Base-by-base conservation (phyloP, 2,888 invertebrate genomes). In the Rhingia rostrata region DNA sequence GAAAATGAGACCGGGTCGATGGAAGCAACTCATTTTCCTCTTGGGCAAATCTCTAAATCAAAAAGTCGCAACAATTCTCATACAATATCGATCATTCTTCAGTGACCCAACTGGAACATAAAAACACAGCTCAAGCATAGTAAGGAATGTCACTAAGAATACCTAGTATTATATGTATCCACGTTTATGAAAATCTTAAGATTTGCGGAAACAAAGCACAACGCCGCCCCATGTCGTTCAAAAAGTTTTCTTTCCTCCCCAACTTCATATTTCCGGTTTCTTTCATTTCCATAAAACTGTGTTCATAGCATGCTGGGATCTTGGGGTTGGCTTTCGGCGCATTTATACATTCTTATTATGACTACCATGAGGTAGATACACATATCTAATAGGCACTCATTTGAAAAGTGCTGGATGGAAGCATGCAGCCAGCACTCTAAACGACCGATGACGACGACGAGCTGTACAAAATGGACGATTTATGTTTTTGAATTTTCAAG, bases 21-120 rank as follows among this genome's bases (percentile, higher is more conserved):
- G 73, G 63, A 56, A 63, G 41, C 47, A 72, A 77, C 39, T 82
- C 82, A 82, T 82, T 82, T 82, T 82, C 82, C 77, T 72, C 77
- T 60, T 32, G 37, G 77, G 60, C 54, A 54, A 72, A 66, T 77
- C 82, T 69, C 41, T 82, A 77, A 82, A 77, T 82, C 82, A 82
- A 72, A 66, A 82, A 82, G 82, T 82, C 77, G 70, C 72, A 66
- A 77, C 66, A 77, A 72, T 60, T 60, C 54, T 30, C 53, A 30
- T 54, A 72, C 41, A 77, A 81, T 66, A 81, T 81, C 70, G 81
- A 81, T 81, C 81, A 81, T 75, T 14, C 45, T 53, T 53, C 70
- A 72, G 54, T 82, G 82, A 72, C 70, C 66, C 64, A 66, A 77
- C 53, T 77, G 61, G 32, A 72, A 61, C 64, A 47, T 35, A 58